Evolutionary conservation across 2,888 invertebrate genomes (phyloP), one percentile per base, ranked within the genome.

Genomic region (Glaucopsyche alexis): DNA sequence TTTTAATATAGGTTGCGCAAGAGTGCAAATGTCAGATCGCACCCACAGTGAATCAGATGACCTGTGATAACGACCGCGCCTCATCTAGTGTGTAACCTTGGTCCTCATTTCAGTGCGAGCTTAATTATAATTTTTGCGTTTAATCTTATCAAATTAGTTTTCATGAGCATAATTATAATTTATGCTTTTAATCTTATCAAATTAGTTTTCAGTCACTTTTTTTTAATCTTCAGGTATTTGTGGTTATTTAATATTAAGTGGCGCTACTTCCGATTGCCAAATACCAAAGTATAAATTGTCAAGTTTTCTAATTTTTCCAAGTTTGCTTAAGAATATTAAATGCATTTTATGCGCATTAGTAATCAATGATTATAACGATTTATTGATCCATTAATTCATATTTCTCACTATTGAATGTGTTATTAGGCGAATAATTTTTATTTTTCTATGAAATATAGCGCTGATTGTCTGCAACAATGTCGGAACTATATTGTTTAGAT

Each of bases 41-140:
- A 29, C 69, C 47, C 69, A 69, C 69, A 47, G 47, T 69, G 69
- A 69, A 29, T 67, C 69, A 49, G 69, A 69, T 69, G 69, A 19
- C 7, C 67, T 5, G 9, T 47, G 69, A 69, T 69, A 69, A 14
- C 67, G 42, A 67, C 45, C 69, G 7, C 69, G 45, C 69, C 69
- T 45, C 29, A 19, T 47, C 47, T 69, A 69, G 69, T 69, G 14
- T 49, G 66, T 42, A 66, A 66, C 69, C 69, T 69, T 69, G 49
- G 69, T 47, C 45, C 47, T 47, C 49, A 47, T 14, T 49, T 47
- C n/a, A 49, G 60, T 13, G 29, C 19, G 9, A 49, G 0, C 49
- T 19, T 19, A 29, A 29, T 29, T 29, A 19, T 55, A 16, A 16
- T 19, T 3, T 42, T 19, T 55, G 55, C 55, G 19, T 19, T 11